Base-by-base conservation (phyloP, 2,797 vertebrate genomes). In the Rachycentron canadum region DNA sequence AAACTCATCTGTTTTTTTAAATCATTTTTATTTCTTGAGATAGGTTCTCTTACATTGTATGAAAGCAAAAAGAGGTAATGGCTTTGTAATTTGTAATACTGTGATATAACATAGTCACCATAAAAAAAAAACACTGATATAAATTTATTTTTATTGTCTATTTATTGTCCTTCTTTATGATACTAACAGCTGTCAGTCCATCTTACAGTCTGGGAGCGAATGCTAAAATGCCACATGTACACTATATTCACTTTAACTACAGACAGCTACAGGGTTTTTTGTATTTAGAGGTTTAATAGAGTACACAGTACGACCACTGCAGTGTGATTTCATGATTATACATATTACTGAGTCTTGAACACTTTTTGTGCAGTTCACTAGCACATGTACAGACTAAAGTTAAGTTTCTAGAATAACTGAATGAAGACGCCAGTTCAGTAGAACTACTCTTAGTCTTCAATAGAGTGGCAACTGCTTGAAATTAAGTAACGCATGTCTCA, bases 171-270 rank as follows among this genome's bases (percentile, higher is more conserved):
- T 34, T 66, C 58, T 77, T 73, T 59, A 55, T 53, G 53, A 17
- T 26, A 62, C 26, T 63, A 49, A 71, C 32, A 64, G 47, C 38
- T 81, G 45, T 66, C 76, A 65, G 63, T 59, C 40, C 47, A 50
- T 68, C 8, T 66, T 38, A 60, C 19, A 41, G 23, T 45, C 53
- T 40, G 43, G 8, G 19, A 69, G 34, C 10, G 23, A 50, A 49
- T 49, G 13, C 9, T 49, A 21, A 38, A 32, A 32, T 32, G 32
- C 5, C 49, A 66, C 43, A 61, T 32, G 14, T 10, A 45, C 13
- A 19, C 12, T 43, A 4, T 12, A 43, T 10, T 5, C n/a, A 36
- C 21, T 57, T 43, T 23, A 70, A 32, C 23, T 65, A n/a, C 53
- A 50, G n/a, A 69, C 28, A 19, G 40, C 41, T 56, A 21, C 28